phyloP scores from a whole-genome alignment of 30 jellyfish, hydroid and myxozoan species.

The Cassiopea andromeda region DNA sequence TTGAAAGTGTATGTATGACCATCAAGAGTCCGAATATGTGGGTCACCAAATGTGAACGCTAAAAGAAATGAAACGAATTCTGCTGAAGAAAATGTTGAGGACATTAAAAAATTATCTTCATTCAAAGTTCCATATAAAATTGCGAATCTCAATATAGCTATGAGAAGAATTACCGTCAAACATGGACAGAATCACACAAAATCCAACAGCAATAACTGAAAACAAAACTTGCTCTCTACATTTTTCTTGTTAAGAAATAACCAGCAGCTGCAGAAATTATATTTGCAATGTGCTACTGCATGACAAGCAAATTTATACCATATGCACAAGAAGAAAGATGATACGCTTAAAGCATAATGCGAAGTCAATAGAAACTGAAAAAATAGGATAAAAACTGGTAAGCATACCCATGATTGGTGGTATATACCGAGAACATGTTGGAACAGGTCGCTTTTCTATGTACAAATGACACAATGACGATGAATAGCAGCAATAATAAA shows the following conservation, averaged over 20 bases:
- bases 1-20: conserved; percentile 54
- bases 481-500: conserved; percentile 21
- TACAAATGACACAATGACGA: conserved; percentile 25
- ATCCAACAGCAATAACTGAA: not conserved
- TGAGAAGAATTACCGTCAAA: too few species aligned
- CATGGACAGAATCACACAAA: not conserved
- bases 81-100: not conserved
- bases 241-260: too few species aligned
- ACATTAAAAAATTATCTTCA: not conserved
- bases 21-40: conserved; percentile 77
- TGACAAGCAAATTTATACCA: not conserved
- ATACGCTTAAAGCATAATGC: not conserved
- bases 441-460: not conserved
- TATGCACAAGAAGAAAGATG: not conserved
- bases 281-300: not conserved
- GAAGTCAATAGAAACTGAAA: not conserved
- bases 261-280: not conserved
- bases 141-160: too few species aligned
- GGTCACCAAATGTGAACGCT: conserved; percentile 80
- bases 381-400: not conserved
- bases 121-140: too few species aligned
- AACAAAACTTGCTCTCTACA: not conserved
- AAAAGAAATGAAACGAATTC: not conserved
- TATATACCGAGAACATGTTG: not conserved
- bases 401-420: conserved; percentile 31